A percentile compares a stretch with the other conserved stretches of the same genome.
phyloP scores from a whole-genome alignment of 2,113 vertebrate species.

The Suncus etruscus region DNA sequence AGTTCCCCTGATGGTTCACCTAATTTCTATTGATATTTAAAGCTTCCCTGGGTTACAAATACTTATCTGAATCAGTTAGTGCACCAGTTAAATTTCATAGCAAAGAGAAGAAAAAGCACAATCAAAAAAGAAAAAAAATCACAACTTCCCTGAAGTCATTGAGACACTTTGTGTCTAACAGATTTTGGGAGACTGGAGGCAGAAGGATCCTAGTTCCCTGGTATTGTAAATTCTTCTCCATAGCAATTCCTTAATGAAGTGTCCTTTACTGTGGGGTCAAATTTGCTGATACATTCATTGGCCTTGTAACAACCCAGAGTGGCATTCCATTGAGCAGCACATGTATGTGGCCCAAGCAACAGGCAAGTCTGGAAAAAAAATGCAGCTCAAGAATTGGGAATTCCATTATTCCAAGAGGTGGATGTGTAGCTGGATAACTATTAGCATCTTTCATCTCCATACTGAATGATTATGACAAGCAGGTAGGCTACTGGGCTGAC shows the following conservation, averaged over 20 bases:
- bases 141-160: neutral
- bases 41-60: neutral
- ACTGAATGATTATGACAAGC: neutral
- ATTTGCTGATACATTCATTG: neutral
- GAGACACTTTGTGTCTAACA: neutral
- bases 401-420: neutral
- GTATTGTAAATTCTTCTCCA: neutral
- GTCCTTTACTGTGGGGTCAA: neutral
- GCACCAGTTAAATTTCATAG: neutral
- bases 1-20: neutral
- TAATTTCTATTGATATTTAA: neutral
- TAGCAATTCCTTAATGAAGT: neutral
- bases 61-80: neutral
- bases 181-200: neutral
- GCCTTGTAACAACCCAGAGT: too few species aligned
- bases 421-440: neutral
- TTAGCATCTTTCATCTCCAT: neutral
- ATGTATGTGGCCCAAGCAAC: rapidly evolving
- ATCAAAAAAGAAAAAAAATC: neutral
- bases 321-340: neutral
- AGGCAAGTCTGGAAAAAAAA: neutral
- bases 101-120: neutral
- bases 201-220: neutral
- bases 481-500: too few species aligned
- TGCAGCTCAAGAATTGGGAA: rapidly evolving